Percentiles rank a stretch among this genome's conserved stretches.
These are phyloP conservation scores for Chionomys nivalis DNA, from an alignment of 2,113 vertebrate genomes.

Conservation along the genomic window DNA sequence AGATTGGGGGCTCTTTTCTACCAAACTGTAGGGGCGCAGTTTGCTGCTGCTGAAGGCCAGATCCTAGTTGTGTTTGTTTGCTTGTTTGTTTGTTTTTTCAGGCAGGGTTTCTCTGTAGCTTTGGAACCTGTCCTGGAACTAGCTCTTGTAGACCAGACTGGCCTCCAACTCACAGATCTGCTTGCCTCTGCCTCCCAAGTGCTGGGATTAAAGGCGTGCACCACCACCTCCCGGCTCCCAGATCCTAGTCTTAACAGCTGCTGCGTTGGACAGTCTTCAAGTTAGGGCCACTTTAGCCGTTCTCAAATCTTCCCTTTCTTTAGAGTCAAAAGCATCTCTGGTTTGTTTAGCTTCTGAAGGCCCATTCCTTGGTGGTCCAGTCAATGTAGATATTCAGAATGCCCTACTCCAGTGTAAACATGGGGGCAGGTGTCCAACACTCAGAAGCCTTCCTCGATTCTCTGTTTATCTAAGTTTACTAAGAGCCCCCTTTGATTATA, in stretches of 20 bases:
- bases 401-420: background rate
- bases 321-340: constrained; percentile 1
- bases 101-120: too few species aligned
- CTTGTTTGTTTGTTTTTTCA: too few species aligned
- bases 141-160: too few species aligned
- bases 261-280: background rate
- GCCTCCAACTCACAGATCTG: too few species aligned
- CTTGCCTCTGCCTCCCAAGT: too few species aligned
- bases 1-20: background rate
- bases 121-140: too few species aligned
- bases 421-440: background rate
- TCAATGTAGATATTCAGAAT: background rate
- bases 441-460: background rate
- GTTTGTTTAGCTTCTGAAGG: constrained; percentile 8
- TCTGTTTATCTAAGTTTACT: constrained; percentile 56
- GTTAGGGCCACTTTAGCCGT: background rate
- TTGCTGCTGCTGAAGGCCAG: background rate
- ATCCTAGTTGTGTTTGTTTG: background rate
- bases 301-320: constrained; percentile 35
- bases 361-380: background rate
- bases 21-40: background rate
- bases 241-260: background rate
- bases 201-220: too few species aligned
- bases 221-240: too few species aligned
- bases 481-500: constrained; percentile 21